A percentile compares a stretch with the other conserved stretches of the same genome.
Evolutionary conservation across 1,140 invertebrate species (phyloP).

Genomic region (Drosophila persimilis): DNA sequence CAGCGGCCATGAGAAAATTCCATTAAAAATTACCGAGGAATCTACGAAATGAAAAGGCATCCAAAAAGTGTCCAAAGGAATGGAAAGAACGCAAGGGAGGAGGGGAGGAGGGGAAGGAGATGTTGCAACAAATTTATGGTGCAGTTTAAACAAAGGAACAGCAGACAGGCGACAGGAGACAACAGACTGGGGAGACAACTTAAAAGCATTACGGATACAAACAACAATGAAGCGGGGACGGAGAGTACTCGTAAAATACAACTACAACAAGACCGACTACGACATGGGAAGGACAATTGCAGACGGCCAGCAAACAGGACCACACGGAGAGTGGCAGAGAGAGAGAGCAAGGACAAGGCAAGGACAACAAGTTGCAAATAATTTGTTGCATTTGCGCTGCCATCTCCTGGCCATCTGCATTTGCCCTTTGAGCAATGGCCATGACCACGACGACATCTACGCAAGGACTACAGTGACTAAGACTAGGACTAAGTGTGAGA

Average conservation of each 20-base stretch:
- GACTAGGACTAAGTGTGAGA: too few relatives aligned
- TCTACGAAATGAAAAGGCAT: slow-evolving; percentile 10
- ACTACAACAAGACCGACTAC: slow-evolving; percentile 43
- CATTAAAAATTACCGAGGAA: slow-evolving; percentile 37
- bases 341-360: slow-evolving; percentile 13
- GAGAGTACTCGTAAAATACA: slow-evolving; percentile 60
- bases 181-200: slow-evolving; percentile 46
- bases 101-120: slow-evolving; percentile 54
- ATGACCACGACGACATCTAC: slow-evolving; percentile 37
- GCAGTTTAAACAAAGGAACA: slow-evolving; percentile 72
- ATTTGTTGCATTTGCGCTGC: slow-evolving; percentile 51
- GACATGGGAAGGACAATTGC: slow-evolving; percentile 48
- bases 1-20: slow-evolving; percentile 18
- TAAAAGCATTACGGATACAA: slow-evolving; percentile 69
- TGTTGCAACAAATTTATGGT: slow-evolving; percentile 69
- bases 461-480: not conserved
- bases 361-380: slow-evolving; percentile 76
- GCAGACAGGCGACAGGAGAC: slow-evolving; percentile 32
- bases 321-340: not conserved
- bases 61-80: slow-evolving; percentile 30
- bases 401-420: slow-evolving; percentile 57
- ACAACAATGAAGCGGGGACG: slow-evolving; percentile 62
- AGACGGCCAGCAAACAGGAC: slow-evolving; percentile 3
- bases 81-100: slow-evolving; percentile 23
- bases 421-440: slow-evolving; percentile 64